Conservation (phyloP, 64 coral and sea anemone species). For the Acropora tenuis region DNA sequence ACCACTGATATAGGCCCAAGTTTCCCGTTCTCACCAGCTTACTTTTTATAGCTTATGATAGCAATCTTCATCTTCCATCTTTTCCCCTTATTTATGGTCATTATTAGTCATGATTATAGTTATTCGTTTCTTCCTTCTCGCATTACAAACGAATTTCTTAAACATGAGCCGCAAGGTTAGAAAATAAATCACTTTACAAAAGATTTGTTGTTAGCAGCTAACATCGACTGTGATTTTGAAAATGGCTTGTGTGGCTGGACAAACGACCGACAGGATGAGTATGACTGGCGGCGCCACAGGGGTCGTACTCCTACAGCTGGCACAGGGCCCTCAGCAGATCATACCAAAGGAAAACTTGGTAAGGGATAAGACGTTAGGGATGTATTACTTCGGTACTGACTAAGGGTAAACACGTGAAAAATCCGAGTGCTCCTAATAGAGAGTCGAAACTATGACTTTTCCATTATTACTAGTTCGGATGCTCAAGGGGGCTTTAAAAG, state of each 20-base stretch:
- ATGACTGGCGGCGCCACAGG: conserved; percentile 52
- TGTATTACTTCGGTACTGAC: neutral
- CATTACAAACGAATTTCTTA: too few relatives aligned
- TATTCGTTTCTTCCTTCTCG: too few relatives aligned
- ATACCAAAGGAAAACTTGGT: conserved; percentile 69
- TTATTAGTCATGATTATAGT: too few relatives aligned
- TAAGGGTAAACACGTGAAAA: neutral
- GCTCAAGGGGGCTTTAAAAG: too few relatives aligned
- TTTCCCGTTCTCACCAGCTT: too few relatives aligned
- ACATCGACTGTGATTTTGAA: conserved; percentile 85
- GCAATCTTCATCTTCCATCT: too few relatives aligned
- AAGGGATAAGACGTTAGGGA: neutral
- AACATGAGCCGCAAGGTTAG: neutral
- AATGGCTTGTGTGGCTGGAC: conserved; percentile 74
- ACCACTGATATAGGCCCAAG: too few relatives aligned
- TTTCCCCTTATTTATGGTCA: too few relatives aligned
- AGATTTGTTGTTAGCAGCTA: conserved; percentile 17
- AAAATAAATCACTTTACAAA: neutral
- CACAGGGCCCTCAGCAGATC: conserved; percentile 78
- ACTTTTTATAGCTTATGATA: too few relatives aligned
- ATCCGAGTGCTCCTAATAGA: too few relatives aligned
- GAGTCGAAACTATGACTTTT: too few relatives aligned
- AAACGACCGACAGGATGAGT: conserved; percentile 50
- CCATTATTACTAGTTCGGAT: too few relatives aligned
- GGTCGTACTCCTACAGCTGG: conserved; percentile 74